phyloP scores from a whole-genome alignment of 2,888 invertebrate genomes.

The Tortricodes alternella region DNA sequence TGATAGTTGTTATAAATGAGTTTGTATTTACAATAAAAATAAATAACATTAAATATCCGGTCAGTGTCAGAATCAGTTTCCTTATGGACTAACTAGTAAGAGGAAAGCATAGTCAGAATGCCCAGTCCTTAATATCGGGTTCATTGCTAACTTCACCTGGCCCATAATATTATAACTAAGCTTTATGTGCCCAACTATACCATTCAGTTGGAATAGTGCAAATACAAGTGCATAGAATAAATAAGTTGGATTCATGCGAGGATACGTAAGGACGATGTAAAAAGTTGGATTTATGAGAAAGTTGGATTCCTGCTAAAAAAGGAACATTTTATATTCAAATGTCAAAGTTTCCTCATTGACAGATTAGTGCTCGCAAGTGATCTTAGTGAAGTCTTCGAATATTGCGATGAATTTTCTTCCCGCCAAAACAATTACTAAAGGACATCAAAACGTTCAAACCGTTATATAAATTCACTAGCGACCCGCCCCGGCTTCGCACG shows the following conservation, averaged over 20 bases:
- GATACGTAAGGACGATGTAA: background rate
- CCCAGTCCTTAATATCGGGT: background rate
- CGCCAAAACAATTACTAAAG: too few relatives aligned
- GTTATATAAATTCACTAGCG: too few relatives aligned
- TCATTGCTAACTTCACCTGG: background rate
- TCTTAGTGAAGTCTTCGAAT: too few relatives aligned
- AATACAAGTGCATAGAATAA: background rate
- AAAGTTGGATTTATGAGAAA: background rate
- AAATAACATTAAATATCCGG: background rate
- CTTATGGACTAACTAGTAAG: background rate
- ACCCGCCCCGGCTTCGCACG: too few relatives aligned
- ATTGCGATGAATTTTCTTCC: too few relatives aligned
- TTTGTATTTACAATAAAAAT: background rate
- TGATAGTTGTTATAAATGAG: background rate
- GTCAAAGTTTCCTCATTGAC: too few relatives aligned
- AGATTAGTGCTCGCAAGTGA: too few relatives aligned
- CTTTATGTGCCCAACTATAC: background rate
- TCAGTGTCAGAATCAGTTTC: background rate
- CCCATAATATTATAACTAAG: background rate
- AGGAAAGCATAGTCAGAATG: background rate
- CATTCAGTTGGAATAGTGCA: background rate
- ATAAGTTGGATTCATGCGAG: background rate
- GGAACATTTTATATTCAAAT: too few relatives aligned
- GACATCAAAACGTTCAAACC: too few relatives aligned
- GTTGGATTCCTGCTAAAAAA: background rate